Percentiles rank a stretch among this genome's conserved stretches.
These are phyloP conservation scores for Ptychobarbus kaznakovi DNA, from an alignment of 2,797 vertebrate species.

Conservation along the genomic window DNA sequence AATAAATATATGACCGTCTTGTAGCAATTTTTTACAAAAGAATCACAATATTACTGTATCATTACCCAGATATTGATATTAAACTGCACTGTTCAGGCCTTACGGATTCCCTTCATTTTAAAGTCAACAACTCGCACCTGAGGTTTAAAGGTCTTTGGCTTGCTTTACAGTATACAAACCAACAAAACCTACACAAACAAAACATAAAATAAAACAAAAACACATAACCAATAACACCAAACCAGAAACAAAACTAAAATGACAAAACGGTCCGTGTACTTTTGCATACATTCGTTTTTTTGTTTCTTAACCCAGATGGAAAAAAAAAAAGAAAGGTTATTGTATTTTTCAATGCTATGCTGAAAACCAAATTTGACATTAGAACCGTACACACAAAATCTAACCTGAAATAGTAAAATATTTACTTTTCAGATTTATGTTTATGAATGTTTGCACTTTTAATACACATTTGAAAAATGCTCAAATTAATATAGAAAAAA, in stretches of 20 bases:
- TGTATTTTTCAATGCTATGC: no score
- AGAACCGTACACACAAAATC: no score
- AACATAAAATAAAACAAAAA: neutral
- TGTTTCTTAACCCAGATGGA: no score
- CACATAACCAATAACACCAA: neutral
- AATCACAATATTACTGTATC: neutral
- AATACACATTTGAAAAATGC: no score
- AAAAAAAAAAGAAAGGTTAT: no score
- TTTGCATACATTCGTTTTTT: no score
- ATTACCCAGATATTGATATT: neutral
- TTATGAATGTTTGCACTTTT: no score
- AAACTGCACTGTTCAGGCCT: neutral
- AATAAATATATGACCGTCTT: neutral
- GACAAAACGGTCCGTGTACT: no score
- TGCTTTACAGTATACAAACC: neutral
- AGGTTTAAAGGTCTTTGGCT: neutral
- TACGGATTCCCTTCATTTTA: neutral
- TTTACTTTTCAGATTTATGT: no score
- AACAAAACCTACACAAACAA: neutral
- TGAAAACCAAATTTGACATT: no score
- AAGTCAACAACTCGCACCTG: neutral
- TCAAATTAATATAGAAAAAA: no score
- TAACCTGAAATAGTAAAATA: no score
- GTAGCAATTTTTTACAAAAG: neutral
- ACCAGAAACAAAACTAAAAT: neutral